phyloP scores from a whole-genome alignment of 2,888 invertebrate genomes.

The Drosophila sordidula region DNA sequence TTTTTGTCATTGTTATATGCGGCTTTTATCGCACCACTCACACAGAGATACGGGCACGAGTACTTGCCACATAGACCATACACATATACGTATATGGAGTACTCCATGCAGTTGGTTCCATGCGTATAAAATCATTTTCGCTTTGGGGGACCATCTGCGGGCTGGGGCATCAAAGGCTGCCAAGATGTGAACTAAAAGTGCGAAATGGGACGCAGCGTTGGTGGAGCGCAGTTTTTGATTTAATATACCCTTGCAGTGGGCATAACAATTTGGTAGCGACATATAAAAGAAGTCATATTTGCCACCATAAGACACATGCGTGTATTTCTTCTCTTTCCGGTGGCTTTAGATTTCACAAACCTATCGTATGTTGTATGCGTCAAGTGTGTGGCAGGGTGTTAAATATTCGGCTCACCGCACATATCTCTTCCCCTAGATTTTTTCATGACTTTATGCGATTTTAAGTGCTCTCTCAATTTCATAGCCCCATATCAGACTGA shows the following conservation, averaged over 20 bases:
- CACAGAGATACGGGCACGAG: slow-evolving; percentile 21
- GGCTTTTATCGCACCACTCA: slow-evolving; percentile 58
- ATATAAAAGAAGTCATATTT: too few relatives aligned
- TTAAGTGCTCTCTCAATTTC: slow-evolving; percentile 72
- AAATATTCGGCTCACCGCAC: not conserved
- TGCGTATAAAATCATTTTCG: slow-evolving; percentile 62
- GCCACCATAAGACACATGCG: too few relatives aligned
- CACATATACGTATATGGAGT: slow-evolving; percentile 1
- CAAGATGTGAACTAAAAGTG: slow-evolving; percentile 33
- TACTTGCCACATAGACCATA: slow-evolving; percentile 16
- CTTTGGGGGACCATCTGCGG: not conserved
- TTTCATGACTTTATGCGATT: slow-evolving; percentile 63
- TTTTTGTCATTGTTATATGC: slow-evolving; percentile 76
- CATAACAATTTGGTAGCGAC: not conserved
- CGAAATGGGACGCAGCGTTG: not conserved
- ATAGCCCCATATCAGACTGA: slow-evolving; percentile 46
- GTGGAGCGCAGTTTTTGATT: not conserved
- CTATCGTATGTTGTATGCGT: not conserved
- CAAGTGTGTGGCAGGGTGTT: slow-evolving; percentile 2
- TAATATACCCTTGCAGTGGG: not conserved
- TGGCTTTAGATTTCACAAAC: not conserved
- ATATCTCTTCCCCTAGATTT: not conserved
- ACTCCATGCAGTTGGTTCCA: slow-evolving; percentile 24
- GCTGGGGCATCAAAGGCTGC: slow-evolving; percentile 1
- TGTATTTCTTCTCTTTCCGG: too few relatives aligned